These are phyloP conservation scores for Cosmia trapezina DNA, from an alignment of 2,888 invertebrate species.

Conservation along the genomic window DNA sequence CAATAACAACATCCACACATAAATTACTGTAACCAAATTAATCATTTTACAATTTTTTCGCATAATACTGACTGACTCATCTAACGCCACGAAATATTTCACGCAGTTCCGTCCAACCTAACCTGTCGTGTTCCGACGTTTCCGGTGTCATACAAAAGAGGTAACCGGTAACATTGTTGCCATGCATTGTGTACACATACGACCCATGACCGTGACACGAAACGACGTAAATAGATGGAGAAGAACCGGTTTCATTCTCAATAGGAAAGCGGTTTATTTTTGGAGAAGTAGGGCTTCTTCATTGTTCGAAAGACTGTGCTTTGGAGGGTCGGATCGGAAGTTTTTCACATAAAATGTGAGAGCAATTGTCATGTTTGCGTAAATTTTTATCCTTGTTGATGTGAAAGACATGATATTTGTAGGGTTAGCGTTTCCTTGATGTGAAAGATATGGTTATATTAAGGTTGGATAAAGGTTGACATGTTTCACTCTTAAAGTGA, in stretches of 20 bases:
- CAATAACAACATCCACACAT: not conserved
- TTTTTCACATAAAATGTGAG: constrained; percentile 4
- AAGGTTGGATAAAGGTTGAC: too few relatives aligned
- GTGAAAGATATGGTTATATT: too few relatives aligned
- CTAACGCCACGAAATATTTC: constrained; percentile 32
- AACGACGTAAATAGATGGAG: constrained; percentile 20
- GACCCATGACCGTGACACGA: constrained; percentile 68
- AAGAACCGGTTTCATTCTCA: constrained; percentile 45
- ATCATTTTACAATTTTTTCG: constrained; percentile 16
- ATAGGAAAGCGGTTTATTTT: constrained; percentile 18
- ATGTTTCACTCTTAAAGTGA: too few relatives aligned
- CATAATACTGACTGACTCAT: constrained; percentile 48
- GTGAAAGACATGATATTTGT: constrained; percentile 3
- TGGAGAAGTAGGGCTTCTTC: constrained; percentile 7
- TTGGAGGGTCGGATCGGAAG: not conserved
- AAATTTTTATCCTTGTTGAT: not conserved
- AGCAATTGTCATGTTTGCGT: not conserved
- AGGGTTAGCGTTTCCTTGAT: not conserved
- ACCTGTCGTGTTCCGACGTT: constrained; percentile 45
- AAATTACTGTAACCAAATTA: not conserved
- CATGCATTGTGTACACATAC: constrained; percentile 26
- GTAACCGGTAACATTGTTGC: constrained; percentile 10
- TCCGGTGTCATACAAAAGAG: constrained; percentile 49
- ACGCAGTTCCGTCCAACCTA: constrained; percentile 41
- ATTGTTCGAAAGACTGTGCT: not conserved